Conservation (phyloP, 2,113 vertebrate genomes). For the Glaucomys volans region DNA sequence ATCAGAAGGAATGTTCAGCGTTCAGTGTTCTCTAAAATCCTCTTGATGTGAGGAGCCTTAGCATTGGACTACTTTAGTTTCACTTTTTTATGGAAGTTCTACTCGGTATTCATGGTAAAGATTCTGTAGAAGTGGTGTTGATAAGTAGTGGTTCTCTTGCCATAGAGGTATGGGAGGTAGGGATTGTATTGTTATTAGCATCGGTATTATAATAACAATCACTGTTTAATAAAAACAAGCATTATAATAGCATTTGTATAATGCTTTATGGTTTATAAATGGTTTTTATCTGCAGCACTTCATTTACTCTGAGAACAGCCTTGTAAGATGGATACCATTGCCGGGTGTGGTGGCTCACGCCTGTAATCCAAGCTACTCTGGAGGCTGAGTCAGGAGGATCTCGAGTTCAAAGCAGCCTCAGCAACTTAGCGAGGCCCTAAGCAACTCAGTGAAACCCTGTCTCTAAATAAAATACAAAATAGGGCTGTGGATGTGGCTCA, state of each 20-base stretch:
- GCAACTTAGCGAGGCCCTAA: no score
- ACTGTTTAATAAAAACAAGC: conserved; percentile 15
- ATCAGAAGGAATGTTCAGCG: neutral
- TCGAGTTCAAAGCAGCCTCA: no score
- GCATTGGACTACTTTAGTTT: neutral
- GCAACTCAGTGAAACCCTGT: no score
- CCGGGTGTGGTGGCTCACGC: no score
- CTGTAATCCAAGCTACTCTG: no score
- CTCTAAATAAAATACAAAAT: no score
- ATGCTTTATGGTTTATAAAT: neutral
- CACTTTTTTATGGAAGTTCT: neutral
- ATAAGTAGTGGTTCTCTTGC: neutral
- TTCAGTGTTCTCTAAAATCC: neutral
- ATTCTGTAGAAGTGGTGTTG: neutral
- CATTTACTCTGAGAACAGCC: conserved; percentile 3
- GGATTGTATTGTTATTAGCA: neutral
- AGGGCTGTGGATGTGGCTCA: no score
- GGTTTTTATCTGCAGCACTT: conserved; percentile 4
- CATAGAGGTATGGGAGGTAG: neutral
- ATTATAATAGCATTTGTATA: conserved; percentile 20
- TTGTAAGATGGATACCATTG: neutral
- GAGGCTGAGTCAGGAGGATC: no score
- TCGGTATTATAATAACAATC: neutral
- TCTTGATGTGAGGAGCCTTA: neutral
- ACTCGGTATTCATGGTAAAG: neutral